Evolutionary conservation across 2,888 invertebrate species (phyloP).

Genomic region (Crocallis elinguaria): DNA sequence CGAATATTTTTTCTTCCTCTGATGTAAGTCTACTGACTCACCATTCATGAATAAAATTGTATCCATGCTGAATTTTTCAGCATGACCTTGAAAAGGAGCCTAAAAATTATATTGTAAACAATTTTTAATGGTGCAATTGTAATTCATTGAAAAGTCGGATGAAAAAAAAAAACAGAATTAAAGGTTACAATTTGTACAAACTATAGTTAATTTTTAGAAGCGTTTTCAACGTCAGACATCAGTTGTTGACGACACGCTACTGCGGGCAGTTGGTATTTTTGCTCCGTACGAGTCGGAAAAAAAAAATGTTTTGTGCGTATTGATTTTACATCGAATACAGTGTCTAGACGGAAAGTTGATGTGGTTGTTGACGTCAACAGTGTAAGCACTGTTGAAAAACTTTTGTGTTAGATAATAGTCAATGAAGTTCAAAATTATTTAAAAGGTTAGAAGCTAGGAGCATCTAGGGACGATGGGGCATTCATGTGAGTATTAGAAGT

Average conservation of each 20-base stretch:
- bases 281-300: slow-evolving; percentile 50
- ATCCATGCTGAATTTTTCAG: slow-evolving; percentile 28
- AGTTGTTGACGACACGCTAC: slow-evolving; percentile 75
- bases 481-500: slow-evolving; percentile 56
- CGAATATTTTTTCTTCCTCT: slow-evolving; percentile 45
- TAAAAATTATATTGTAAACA: slow-evolving; percentile 4
- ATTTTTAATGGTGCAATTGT: neutral
- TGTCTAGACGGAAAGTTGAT: slow-evolving; percentile 42
- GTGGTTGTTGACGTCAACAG: slow-evolving; percentile 58
- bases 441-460: slow-evolving; percentile 22
- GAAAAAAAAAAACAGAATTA: slow-evolving; percentile 44
- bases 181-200: slow-evolving; percentile 58
- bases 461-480: slow-evolving; percentile 60
- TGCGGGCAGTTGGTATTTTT: slow-evolving; percentile 69
- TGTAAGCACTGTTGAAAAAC: slow-evolving; percentile 45
- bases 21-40: slow-evolving; percentile 46
- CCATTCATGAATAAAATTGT: slow-evolving; percentile 29
- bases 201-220: slow-evolving; percentile 73
- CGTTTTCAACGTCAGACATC: slow-evolving; percentile 69
- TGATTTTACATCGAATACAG: slow-evolving; percentile 61
- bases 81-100: slow-evolving; percentile 31
- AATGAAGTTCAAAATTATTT: slow-evolving; percentile 51
- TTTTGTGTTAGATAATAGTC: slow-evolving; percentile 45
- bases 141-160: slow-evolving; percentile 38
- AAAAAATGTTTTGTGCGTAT: slow-evolving; percentile 60